Percentiles rank a stretch among this genome's conserved stretches.
phyloP scores from a whole-genome alignment of 2,113 vertebrate genomes.

The Bos javanicus region DNA sequence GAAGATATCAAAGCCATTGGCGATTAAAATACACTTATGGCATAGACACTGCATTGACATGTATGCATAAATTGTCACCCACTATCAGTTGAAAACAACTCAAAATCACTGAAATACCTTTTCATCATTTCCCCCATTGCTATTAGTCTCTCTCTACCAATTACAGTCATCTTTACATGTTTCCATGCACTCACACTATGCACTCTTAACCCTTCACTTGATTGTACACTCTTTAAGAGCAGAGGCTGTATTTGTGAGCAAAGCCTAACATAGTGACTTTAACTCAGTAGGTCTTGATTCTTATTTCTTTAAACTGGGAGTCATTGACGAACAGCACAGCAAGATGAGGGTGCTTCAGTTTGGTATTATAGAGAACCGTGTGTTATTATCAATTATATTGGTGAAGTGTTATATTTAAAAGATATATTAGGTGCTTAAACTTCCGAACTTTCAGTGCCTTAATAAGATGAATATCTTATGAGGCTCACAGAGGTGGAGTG shows the following conservation, averaged over 20 bases:
- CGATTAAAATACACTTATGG: background rate
- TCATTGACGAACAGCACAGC: background rate
- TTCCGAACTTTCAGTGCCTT: background rate
- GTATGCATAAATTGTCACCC: background rate
- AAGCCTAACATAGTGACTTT: background rate
- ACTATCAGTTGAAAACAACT: background rate
- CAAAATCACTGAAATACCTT: background rate
- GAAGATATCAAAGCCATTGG: background rate
- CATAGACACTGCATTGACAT: background rate
- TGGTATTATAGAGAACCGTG: background rate
- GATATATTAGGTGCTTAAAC: background rate
- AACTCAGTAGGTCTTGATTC: background rate
- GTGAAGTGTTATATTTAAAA: background rate
- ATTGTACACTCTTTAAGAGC: background rate
- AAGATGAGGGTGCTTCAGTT: background rate
- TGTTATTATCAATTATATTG: background rate
- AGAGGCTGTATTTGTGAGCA: background rate
- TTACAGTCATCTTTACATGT: background rate
- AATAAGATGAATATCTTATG: background rate
- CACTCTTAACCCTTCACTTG: background rate
- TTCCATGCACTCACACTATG: background rate
- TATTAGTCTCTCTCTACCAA: background rate
- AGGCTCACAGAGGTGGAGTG: background rate
- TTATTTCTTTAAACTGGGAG: background rate
- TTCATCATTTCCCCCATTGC: background rate